A percentile compares a stretch with the other conserved stretches of the same genome.
Conservation (phyloP, 2,113 vertebrate species). For the Amia ocellicauda region DNA sequence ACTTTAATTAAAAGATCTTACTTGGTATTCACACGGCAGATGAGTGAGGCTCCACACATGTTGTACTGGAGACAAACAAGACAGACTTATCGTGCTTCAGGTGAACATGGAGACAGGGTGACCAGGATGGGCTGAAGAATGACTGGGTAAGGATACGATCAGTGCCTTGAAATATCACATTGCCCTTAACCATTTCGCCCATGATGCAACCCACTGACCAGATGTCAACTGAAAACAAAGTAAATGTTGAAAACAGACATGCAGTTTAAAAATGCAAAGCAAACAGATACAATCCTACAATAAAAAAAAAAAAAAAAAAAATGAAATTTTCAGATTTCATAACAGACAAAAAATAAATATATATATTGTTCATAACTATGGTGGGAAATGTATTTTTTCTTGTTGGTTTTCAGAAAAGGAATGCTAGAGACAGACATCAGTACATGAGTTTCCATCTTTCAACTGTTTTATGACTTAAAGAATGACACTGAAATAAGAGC, state of each 20-base stretch:
- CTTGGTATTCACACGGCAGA: too few species aligned
- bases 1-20: too few species aligned
- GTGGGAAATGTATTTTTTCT: too few species aligned
- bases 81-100: not conserved
- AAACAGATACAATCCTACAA: not conserved
- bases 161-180: constrained; percentile 98
- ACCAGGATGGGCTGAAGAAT: constrained; percentile 40
- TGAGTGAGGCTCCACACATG: too few species aligned
- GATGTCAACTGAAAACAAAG: constrained; percentile 96
- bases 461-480: too few species aligned
- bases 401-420: not conserved
- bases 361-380: too few species aligned
- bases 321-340: too few species aligned
- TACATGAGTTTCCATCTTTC: too few species aligned
- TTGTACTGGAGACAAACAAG: not conserved
- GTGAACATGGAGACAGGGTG: not conserved
- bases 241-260: constrained; percentile 53
- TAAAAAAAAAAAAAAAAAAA: not conserved
- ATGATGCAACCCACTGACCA: constrained; percentile 99
- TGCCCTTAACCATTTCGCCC: constrained; percentile 98
- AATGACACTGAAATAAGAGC: too few species aligned
- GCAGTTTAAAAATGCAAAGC: constrained; percentile 6
- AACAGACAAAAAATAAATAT: too few species aligned
- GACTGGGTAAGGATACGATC: constrained; percentile 91
- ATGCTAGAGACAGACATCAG: too few species aligned